Percentiles rank a stretch among this genome's conserved stretches.
These are phyloP conservation scores for Loxodonta africana DNA, from an alignment of 2,113 vertebrate genomes.

Conservation along the genomic window DNA sequence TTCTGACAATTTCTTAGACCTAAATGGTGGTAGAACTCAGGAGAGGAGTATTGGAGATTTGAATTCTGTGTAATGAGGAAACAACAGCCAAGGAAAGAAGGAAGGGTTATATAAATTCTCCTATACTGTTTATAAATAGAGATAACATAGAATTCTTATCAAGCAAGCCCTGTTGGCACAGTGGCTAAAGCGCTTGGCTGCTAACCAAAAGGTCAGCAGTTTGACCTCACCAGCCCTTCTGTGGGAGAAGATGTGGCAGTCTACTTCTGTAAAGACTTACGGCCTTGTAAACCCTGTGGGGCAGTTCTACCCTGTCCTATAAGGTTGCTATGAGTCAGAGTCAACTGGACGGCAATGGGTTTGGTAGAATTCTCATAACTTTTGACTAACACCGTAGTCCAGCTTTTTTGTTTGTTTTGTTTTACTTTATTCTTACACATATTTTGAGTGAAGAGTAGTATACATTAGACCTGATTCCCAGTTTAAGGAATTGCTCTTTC, in stretches of 20 bases:
- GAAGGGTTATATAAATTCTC: not conserved
- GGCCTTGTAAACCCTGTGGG: no score
- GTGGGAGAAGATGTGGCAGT: no score
- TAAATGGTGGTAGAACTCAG: not conserved
- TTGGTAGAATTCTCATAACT: not conserved
- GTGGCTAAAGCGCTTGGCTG: no score
- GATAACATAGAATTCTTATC: not conserved
- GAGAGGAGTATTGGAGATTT: not conserved
- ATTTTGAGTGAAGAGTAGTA: not conserved
- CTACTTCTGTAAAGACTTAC: no score
- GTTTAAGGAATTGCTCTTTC: not conserved
- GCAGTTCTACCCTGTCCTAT: no score
- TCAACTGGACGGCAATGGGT: no score
- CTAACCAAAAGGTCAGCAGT: no score
- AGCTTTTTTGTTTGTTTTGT: not conserved
- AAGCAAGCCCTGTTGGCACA: no score
- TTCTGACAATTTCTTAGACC: not conserved
- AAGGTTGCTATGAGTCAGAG: no score
- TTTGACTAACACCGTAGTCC: not conserved
- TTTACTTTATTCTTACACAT: not conserved
- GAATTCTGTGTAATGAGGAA: not conserved
- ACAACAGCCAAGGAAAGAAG: not conserved
- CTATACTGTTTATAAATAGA: not conserved
- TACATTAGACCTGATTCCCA: not conserved
- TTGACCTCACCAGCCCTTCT: no score